These are phyloP conservation scores for Propithecus coquereli DNA, from an alignment of 2,113 vertebrate genomes.

Conservation along the genomic window DNA sequence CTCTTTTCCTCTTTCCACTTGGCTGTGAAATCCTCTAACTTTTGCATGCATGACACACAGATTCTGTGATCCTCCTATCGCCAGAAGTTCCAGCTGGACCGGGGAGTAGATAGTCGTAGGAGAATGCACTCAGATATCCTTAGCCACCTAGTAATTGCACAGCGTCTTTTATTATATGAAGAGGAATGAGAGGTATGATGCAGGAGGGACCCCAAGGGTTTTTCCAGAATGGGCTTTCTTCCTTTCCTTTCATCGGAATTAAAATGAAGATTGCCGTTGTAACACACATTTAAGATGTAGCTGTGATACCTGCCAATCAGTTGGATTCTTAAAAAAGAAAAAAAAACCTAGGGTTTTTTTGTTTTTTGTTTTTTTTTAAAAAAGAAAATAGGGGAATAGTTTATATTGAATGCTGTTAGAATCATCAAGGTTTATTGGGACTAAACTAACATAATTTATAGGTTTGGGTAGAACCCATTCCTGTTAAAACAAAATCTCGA, in stretches of 20 bases:
- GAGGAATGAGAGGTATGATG: constrained; percentile 45
- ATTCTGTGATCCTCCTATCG: background rate
- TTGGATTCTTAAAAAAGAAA: background rate
- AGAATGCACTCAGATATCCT: constrained; percentile 49
- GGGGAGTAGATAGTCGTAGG: constrained; percentile 35
- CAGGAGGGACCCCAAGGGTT: background rate
- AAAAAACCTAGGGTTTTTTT: background rate
- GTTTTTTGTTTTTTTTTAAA: constrained; percentile 9
- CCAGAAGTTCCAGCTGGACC: constrained; percentile 37
- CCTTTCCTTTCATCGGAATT: constrained; percentile 55
- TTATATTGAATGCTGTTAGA: constrained; percentile 32
- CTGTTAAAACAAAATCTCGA: background rate
- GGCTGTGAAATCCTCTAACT: constrained; percentile 23
- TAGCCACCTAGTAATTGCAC: constrained; percentile 47
- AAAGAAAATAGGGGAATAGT: constrained; percentile 49
- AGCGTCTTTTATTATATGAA: constrained; percentile 52
- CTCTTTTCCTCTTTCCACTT: background rate
- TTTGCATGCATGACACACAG: constrained; percentile 5
- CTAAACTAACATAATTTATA: constrained; percentile 33
- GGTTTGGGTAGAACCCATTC: constrained; percentile 8
- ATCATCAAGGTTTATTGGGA: constrained; percentile 12
- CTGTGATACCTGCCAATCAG: constrained; percentile 49
- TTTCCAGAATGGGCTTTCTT: constrained; percentile 54
- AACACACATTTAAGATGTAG: constrained; percentile 51
- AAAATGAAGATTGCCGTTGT: constrained; percentile 61